Evolutionary conservation across 2,888 invertebrate species (phyloP), one percentile per base, ranked within the genome.

Genomic region (Cerastis rubricosa): DNA sequence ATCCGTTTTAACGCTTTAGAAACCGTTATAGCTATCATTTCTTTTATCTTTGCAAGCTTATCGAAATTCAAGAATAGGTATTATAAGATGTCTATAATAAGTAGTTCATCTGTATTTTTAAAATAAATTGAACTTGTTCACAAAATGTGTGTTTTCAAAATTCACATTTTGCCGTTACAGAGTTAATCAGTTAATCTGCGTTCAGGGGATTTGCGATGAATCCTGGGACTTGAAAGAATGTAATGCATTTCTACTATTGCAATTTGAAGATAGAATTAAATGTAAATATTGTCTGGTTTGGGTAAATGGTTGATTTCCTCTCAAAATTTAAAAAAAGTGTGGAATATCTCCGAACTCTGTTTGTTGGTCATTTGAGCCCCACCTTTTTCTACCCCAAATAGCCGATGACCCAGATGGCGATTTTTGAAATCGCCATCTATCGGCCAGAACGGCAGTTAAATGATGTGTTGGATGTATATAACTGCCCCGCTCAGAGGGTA

Each of bases 401-500:
- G 29, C 25, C 17, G n/a, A n/a, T n/a, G n/a, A n/a, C n/a, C n/a
- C n/a, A n/a, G n/a, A n/a, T n/a, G n/a, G n/a, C n/a, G n/a, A n/a
- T n/a, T n/a, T 59, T 35, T 29, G n/a, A 47, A 64, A 43, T 17
- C 51, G 51, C 51, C 68, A 76, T 76, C 76, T 76, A 54, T 67
- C 25, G 35, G 25, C 35, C 2, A 0, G 43, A n/a, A 67, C 2
- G 11, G 35, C 12, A 59, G 17, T 43, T 64, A n/a, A 19, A 29
- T 17, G 7, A n/a, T 43, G 57, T 49, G 6, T 17, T 43, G 3
- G 19, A 12, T 2, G 14, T n/a, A n/a, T n/a, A n/a, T n/a, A n/a
- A n/a, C n/a, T n/a, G n/a, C n/a, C n/a, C n/a, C n/a, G n/a, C n/a
- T n/a, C n/a, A n/a, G n/a, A n/a, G n/a, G n/a, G n/a, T n/a, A n/a